Percentiles rank a stretch among this genome's conserved stretches.
phyloP scores from a whole-genome alignment of 2,113 vertebrate genomes.

The Arothron firmamentum region DNA sequence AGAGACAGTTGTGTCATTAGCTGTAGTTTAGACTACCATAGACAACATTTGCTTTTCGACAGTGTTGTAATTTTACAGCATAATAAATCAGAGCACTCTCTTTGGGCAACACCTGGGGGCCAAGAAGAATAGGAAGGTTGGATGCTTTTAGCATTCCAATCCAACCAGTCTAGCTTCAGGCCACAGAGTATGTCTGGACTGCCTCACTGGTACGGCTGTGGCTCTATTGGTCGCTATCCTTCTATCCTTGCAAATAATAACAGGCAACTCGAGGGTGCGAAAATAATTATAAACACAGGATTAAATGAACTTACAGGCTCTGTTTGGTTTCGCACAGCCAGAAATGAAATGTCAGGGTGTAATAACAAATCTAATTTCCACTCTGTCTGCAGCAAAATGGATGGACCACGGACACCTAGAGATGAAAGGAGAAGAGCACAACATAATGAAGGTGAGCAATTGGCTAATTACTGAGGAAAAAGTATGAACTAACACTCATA shows the following conservation, averaged over 20 bases:
- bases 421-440: slow-evolving; percentile 88
- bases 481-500: too few species aligned
- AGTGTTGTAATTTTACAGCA: slow-evolving; percentile 47
- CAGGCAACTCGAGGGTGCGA: slow-evolving; percentile 27
- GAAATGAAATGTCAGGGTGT: slow-evolving; percentile 31
- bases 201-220: slow-evolving; percentile 9
- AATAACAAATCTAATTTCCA: slow-evolving; percentile 44
- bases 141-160: slow-evolving; percentile 24
- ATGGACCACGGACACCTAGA: slow-evolving; percentile 82
- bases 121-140: slow-evolving; percentile 33
- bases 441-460: slow-evolving; percentile 86
- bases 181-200: slow-evolving; percentile 4
- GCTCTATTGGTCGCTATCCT: not conserved
- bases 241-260: slow-evolving; percentile 3
- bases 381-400: slow-evolving; percentile 79
- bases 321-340: slow-evolving; percentile 31
- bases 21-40: slow-evolving; percentile 30
- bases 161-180: slow-evolving; percentile 10
- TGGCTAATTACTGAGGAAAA: slow-evolving; percentile 34
- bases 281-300: slow-evolving; percentile 51
- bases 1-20: slow-evolving; percentile 64
- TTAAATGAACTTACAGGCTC: slow-evolving; percentile 36
- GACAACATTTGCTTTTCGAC: slow-evolving; percentile 47
- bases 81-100: slow-evolving; percentile 47
- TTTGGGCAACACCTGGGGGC: slow-evolving; percentile 38